These are phyloP conservation scores for Brachypalpus laphriformis DNA, from an alignment of 2,888 invertebrate genomes.

Conservation along the genomic window DNA sequence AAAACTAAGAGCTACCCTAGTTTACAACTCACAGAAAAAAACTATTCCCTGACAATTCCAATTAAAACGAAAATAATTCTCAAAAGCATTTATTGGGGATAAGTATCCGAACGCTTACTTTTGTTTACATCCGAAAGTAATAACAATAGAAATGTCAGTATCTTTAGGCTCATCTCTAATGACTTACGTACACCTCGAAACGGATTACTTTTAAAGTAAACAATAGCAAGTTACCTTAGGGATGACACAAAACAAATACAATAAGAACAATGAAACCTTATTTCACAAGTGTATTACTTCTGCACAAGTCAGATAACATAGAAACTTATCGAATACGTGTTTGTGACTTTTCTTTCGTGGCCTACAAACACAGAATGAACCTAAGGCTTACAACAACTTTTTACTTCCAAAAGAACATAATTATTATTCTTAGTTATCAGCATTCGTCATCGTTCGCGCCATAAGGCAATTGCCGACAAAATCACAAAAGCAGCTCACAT, in stretches of 20 bases:
- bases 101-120: too few relatives aligned
- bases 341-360: neutral
- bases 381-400: neutral
- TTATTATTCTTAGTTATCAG: conserved; percentile 18
- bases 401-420: neutral
- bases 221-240: neutral
- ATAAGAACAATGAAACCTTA: neutral
- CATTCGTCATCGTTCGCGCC: conserved; percentile 12
- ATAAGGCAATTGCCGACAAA: neutral
- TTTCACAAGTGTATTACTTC: neutral
- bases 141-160: neutral
- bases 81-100: too few relatives aligned
- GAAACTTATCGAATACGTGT: neutral
- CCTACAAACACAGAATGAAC: neutral
- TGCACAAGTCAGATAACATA: conserved; percentile 27
- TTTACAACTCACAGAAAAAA: too few relatives aligned
- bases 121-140: too few relatives aligned
- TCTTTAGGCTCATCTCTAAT: neutral
- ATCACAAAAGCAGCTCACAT: neutral
- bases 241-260: neutral
- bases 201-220: neutral
- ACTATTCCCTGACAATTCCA: too few relatives aligned
- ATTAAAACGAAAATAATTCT: too few relatives aligned
- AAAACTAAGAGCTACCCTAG: too few relatives aligned
- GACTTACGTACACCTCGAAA: neutral